These are phyloP conservation scores for Poeciliopsis infans DNA, from an alignment of 2,797 vertebrate species.

Conservation along the genomic window DNA sequence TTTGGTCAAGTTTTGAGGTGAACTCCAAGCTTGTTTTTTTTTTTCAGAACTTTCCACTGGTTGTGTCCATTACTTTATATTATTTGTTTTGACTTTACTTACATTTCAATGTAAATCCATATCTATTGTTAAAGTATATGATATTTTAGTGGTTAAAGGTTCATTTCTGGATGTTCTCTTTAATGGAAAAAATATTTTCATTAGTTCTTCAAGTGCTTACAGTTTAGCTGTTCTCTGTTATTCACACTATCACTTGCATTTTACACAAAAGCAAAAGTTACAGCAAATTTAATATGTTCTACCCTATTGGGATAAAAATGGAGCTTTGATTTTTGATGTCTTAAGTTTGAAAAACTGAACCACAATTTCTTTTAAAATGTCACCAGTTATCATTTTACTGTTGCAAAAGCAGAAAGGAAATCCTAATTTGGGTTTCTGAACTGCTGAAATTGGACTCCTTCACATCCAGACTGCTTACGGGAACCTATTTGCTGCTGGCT, in stretches of 20 bases:
- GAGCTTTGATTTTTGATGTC: neutral
- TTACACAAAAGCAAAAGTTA: neutral
- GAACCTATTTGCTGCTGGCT: constrained; percentile 9
- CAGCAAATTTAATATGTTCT: neutral
- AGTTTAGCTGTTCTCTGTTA: too few relatives aligned
- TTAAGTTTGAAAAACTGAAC: neutral
- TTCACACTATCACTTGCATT: neutral
- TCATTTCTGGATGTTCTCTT: neutral
- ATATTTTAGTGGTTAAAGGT: neutral
- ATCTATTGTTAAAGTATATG: neutral
- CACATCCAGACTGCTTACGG: neutral
- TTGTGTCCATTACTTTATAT: neutral
- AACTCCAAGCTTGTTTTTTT: too few relatives aligned
- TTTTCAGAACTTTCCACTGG: too few relatives aligned
- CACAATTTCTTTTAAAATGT: neutral
- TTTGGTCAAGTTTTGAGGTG: too few relatives aligned
- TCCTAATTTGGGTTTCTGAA: constrained; percentile 1
- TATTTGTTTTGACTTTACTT: neutral
- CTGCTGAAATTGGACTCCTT: neutral
- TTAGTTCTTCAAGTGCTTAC: neutral
- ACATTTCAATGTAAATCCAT: neutral
- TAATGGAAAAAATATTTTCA: neutral
- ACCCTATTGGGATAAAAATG: neutral
- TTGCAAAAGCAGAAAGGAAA: neutral
- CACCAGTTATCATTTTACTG: neutral